Evolutionary conservation across 2,888 invertebrate genomes (phyloP).

Genomic region (Physocephala rufipes): DNA sequence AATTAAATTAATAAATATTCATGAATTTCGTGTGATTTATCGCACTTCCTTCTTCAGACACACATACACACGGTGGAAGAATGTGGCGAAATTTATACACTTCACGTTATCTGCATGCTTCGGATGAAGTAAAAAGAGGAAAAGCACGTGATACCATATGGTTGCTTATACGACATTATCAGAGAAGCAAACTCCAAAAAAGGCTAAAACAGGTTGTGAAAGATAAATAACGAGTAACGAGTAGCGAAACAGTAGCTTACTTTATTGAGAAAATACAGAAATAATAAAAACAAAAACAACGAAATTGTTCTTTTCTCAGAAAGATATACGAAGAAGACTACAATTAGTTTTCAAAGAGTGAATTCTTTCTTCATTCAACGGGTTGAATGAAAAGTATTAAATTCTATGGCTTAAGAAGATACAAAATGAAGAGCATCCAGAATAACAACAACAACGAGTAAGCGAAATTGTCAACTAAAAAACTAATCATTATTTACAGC

Average conservation of each 20-base stretch:
- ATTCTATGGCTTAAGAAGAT: too few species aligned
- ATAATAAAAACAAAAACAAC: not conserved
- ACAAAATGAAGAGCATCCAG: too few species aligned
- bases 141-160: not conserved
- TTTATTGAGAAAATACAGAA: not conserved
- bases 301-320: not conserved
- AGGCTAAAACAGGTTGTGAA: too few species aligned
- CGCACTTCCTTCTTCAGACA: conserved; percentile 17
- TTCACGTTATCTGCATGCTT: not conserved
- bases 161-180: too few species aligned
- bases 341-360: not conserved
- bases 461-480: too few species aligned
- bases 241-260: too few species aligned
- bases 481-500: too few species aligned
- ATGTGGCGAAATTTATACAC: not conserved
- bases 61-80: not conserved
- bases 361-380: too few species aligned
- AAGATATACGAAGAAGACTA: not conserved
- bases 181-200: too few species aligned
- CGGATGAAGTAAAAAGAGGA: not conserved
- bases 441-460: too few species aligned
- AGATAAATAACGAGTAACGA: too few species aligned
- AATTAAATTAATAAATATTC: conserved; percentile 27
- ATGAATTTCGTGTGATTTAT: not conserved
- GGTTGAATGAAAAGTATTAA: too few species aligned